phyloP scores from a whole-genome alignment of 2,888 invertebrate species.

The Gnatocerus cornutus region DNA sequence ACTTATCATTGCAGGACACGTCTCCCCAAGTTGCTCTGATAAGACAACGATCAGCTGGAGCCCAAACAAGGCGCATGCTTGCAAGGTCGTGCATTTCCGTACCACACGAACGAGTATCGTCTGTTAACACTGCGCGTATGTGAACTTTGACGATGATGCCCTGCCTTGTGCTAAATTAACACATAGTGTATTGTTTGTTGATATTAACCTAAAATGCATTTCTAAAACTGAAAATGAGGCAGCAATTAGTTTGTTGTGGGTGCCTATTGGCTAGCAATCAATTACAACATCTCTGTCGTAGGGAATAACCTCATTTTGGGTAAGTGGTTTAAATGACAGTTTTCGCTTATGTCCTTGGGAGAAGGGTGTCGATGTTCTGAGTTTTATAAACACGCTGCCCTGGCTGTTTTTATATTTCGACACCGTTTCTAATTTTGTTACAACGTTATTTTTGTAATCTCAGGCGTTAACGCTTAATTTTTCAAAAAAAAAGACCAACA shows the following conservation, averaged over 20 bases:
- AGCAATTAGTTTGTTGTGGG: constrained; percentile 8
- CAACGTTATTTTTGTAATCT: too few relatives aligned
- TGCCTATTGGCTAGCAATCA: neutral
- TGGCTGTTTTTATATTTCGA: neutral
- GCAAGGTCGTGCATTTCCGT: constrained; percentile 17
- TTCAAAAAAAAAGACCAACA: too few relatives aligned
- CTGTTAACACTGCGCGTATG: constrained; percentile 65
- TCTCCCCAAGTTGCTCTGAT: neutral
- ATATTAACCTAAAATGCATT: constrained; percentile 68
- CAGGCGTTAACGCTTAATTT: too few relatives aligned
- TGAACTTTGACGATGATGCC: constrained; percentile 60
- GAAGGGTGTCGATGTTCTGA: constrained; percentile 59
- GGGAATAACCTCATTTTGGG: constrained; percentile 65
- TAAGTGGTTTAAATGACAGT: constrained; percentile 64
- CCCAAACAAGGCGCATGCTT: constrained; percentile 32
- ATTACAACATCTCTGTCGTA: constrained; percentile 7
- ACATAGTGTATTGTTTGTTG: constrained; percentile 67
- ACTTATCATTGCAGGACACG: too few relatives aligned
- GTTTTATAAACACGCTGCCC: constrained; percentile 22
- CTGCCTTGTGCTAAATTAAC: constrained; percentile 64
- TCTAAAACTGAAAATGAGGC: constrained; percentile 58
- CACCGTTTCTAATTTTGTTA: neutral
- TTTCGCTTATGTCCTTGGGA: constrained; percentile 61
- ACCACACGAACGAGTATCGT: constrained; percentile 3
- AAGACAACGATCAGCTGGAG: constrained; percentile 22